Percentiles rank a stretch among this genome's conserved stretches.
phyloP scores from a whole-genome alignment of 1,140 invertebrate species.

The Hypothenemus hampei region DNA sequence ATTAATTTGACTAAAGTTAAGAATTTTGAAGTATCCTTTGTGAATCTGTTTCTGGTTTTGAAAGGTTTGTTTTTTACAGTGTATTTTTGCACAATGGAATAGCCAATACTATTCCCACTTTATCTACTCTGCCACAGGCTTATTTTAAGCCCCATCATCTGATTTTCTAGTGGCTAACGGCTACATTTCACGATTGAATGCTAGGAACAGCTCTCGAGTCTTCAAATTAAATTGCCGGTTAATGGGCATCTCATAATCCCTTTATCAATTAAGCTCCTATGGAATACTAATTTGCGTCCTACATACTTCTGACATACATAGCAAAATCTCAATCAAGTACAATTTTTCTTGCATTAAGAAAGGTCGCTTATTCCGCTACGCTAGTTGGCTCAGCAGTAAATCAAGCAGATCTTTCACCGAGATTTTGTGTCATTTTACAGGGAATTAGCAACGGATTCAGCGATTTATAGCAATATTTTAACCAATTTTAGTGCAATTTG shows the following conservation, averaged over 20 bases:
- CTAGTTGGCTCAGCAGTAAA: conserved; percentile 65
- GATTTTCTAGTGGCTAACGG: conserved; percentile 43
- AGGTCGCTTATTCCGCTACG: conserved; percentile 68
- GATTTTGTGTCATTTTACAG: conserved; percentile 65
- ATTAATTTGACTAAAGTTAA: conserved; percentile 30
- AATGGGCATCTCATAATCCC: background rate
- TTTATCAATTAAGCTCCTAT: conserved; percentile 47
- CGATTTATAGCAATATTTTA: conserved; percentile 66
- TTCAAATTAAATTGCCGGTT: background rate
- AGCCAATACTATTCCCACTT: conserved; percentile 34
- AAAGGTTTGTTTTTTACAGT: background rate
- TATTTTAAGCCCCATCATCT: conserved; percentile 22
- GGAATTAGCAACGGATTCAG: conserved; percentile 71
- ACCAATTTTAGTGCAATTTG: conserved; percentile 58
- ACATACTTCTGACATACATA: conserved; percentile 56
- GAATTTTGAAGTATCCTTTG: conserved; percentile 30
- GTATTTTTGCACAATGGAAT: conserved; percentile 46
- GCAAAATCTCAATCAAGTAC: conserved; percentile 52
- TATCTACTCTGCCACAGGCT: conserved; percentile 29
- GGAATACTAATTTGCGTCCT: conserved; percentile 57
- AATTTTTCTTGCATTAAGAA: conserved; percentile 58
- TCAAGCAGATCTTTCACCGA: conserved; percentile 70
- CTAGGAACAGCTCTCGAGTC: conserved; percentile 40
- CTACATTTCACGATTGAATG: conserved; percentile 53
- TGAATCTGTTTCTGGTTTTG: conserved; percentile 14